These are phyloP conservation scores for Deroplatys truncata DNA, from an alignment of 2,888 invertebrate genomes.

Conservation along the genomic window DNA sequence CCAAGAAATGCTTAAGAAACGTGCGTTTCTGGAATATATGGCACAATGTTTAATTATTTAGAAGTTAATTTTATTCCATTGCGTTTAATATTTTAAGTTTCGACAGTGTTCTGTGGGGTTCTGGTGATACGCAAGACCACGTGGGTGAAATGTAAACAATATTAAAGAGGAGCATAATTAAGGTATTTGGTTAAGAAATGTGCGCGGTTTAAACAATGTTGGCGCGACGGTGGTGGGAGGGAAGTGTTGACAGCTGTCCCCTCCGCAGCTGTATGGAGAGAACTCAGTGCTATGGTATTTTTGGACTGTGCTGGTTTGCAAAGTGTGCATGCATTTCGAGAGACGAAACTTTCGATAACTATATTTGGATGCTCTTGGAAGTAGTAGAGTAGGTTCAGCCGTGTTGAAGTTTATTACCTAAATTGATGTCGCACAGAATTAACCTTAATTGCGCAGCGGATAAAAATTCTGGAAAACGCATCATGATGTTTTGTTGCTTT, in stretches of 20 bases:
- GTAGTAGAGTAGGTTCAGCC: background rate
- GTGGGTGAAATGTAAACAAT: background rate
- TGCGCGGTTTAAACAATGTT: background rate
- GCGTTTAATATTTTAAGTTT: background rate
- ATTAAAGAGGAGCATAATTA: background rate
- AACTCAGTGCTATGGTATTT: slow-evolving; percentile 14
- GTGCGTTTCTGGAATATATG: slow-evolving; percentile 5
- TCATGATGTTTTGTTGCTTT: background rate
- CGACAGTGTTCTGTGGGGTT: background rate
- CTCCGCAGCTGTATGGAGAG: background rate
- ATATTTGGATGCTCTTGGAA: slow-evolving; percentile 19
- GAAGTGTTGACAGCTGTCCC: background rate
- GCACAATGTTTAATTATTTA: background rate
- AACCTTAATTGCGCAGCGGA: background rate
- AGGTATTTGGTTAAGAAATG: background rate
- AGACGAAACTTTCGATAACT: slow-evolving; percentile 19
- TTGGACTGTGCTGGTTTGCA: slow-evolving; percentile 18
- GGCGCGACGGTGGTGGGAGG: background rate
- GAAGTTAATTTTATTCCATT: background rate
- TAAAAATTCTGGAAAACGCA: background rate
- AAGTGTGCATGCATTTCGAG: slow-evolving; percentile 13
- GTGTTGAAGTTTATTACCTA: background rate
- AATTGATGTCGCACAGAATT: background rate
- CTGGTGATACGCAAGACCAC: background rate
- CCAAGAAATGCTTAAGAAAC: background rate